Base-by-base conservation (phyloP, 2,888 invertebrate genomes). In the Myopa testacea region DNA sequence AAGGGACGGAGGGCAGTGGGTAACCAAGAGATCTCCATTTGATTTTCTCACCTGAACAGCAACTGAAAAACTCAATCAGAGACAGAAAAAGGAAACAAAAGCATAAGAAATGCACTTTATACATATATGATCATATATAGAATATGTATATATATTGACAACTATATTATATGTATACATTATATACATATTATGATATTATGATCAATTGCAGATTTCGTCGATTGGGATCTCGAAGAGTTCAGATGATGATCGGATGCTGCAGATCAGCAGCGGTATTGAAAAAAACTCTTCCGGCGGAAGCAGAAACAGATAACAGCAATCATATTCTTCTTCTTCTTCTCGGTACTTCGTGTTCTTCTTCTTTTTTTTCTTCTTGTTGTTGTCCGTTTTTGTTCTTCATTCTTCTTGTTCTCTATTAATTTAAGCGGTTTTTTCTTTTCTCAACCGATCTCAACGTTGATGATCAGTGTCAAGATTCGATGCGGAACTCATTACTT, bases 381-480 rank as follows among this genome's bases (percentile, higher is more conserved):
- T 63, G 34, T 3, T 26, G 19, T 37, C 37, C 34, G 62, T 62
- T 26, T 26, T 26, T 26, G 26, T 26, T 26, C 26, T 26, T 26
- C 45, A 6, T n/a, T 68, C 10, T 14, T 67, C 14, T 38, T 67
- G 7, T 68, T 26, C 16, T 40, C 40, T 6, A 16, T 38, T 52
- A 12, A 16, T 38, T 58, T 34, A 19, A 45, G 8, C 58, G 26
- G 40, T 72, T 60, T 40, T 26, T 19, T 40, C 63, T 50, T 45
- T 16, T 34, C 55, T 12, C 65, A n/a, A n/a, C 34, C 34, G 81
- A 82, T 80, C 78, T 80, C 83, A 81, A 83, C 85, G 86, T 82
- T 85, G 86, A 85, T 87, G 86, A 86, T 86, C 87, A 86, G 85
- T 86, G 84, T 87, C 85, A 87, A 87, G 87, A 87, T 87, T 87